These are phyloP conservation scores for Abrostola triplasia DNA, from an alignment of 2,888 invertebrate species.

Conservation along the genomic window DNA sequence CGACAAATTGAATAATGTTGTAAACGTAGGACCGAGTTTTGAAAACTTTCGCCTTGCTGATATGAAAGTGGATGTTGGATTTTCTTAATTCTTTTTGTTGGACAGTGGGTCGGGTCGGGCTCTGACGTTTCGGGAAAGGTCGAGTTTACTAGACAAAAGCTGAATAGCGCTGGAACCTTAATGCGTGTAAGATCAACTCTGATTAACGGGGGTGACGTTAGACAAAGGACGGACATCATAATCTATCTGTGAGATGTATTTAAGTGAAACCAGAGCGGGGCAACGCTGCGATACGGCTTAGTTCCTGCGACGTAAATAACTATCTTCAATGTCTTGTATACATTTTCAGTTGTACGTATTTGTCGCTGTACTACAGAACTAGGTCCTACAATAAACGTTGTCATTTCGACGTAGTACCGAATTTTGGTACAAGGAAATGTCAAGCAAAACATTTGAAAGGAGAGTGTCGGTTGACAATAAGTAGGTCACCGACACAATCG, in stretches of 20 bases:
- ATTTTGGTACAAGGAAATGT: conserved; percentile 1
- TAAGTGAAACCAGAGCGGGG: conserved; percentile 53
- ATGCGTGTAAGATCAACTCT: conserved; percentile 50
- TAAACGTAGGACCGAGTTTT: conserved; percentile 62
- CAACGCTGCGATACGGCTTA: conserved; percentile 37
- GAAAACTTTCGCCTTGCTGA: conserved; percentile 54
- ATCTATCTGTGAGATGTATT: conserved; percentile 53
- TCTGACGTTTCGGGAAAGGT: conserved; percentile 26
- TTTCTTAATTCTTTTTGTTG: conserved; percentile 55
- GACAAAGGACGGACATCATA: conserved; percentile 56
- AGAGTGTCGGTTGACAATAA: conserved; percentile 4
- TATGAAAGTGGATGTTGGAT: conserved; percentile 47
- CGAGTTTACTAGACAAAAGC: conserved; percentile 42
- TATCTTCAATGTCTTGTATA: conserved; percentile 18
- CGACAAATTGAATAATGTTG: conserved; percentile 82
- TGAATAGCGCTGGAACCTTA: conserved; percentile 29
- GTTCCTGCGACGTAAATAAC: conserved; percentile 36
- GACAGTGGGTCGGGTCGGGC: conserved; percentile 37
- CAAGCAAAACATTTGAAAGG: conserved; percentile 2
- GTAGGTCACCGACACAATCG: conserved; percentile 3
- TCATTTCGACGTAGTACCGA: background rate
- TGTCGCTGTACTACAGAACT: conserved; percentile 6
- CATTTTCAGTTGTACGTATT: conserved; percentile 25
- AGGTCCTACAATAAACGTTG: background rate
- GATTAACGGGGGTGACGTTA: conserved; percentile 48